These are phyloP conservation scores for Halcyon senegalensis DNA, from an alignment of 2,113 vertebrate genomes.

Conservation along the genomic window DNA sequence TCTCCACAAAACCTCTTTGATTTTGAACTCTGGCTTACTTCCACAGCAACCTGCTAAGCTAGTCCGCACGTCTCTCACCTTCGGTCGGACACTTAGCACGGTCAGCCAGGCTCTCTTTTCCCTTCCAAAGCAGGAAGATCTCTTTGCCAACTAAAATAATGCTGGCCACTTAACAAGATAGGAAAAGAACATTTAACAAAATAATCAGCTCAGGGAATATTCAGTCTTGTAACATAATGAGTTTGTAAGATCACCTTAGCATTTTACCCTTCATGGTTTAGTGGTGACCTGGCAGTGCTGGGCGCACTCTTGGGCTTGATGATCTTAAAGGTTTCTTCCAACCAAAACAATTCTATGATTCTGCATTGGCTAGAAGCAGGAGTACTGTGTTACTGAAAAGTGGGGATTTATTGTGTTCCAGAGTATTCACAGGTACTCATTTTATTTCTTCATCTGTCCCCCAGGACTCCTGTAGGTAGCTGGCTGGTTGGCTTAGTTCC, in stretches of 20 bases:
- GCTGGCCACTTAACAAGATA: background rate
- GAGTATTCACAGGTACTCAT: background rate
- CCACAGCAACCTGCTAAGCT: background rate
- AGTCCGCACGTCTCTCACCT: background rate
- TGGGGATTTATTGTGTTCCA: background rate
- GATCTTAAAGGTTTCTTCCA: no score
- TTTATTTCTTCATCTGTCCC: background rate
- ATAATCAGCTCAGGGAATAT: background rate
- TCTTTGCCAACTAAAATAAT: background rate
- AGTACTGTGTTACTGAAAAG: background rate
- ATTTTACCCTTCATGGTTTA: background rate
- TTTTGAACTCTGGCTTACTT: background rate
- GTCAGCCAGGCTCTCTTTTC: background rate
- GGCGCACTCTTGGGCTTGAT: no score
- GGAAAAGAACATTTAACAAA: background rate
- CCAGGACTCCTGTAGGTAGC: background rate
- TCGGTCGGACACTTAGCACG: rapidly evolving
- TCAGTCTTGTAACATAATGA: background rate
- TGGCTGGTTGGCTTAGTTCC: background rate
- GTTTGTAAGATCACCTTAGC: background rate
- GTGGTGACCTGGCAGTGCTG: no score
- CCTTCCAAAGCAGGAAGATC: background rate
- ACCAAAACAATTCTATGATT: no score
- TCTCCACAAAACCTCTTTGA: background rate
- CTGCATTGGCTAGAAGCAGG: background rate